Base-by-base conservation (phyloP, 2,888 invertebrate species). In the Arctia plantaginis region DNA sequence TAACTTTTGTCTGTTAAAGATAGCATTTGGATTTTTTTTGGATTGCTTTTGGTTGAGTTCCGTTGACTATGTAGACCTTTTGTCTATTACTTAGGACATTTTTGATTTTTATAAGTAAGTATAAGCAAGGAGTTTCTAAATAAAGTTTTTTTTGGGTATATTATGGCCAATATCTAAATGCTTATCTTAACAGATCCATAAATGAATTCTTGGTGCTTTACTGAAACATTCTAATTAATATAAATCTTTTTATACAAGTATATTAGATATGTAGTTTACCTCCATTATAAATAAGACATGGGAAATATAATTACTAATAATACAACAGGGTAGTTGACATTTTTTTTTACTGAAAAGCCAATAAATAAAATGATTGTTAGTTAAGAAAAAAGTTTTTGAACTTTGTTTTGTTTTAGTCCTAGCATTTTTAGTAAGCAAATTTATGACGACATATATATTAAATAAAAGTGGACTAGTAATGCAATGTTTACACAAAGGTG, bases 201-300 rank as follows among this genome's bases (percentile, higher is more conserved):
- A 59, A 33, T 67, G 67, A 67, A 67, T 67, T 67, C 30, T 23
- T 67, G 67, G 67, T 67, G 67, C 67, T 67, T 67, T 47, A 47
- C 44, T 13, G 13, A 47, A 67, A 47, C 20, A 27, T 23, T 44
- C 30, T 44, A 44, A 66, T 30, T 44, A 66, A 44, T 67, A 66
- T 67, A 67, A 67, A 67, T 67, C 30, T 33, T 47, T 30, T 44
- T 67, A 33, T 44, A 47, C 27, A 47, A 33, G 23, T 67, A 23
- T 69, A 13, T 51, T 30, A 30, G 62, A 30, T 51, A 66, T 51
- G 55, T 69, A 51, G 51, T 55, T 69, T 69, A 55, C 69, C 51
- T 69, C 69, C 67, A 47, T 67, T 23, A 67, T 47, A 33, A 47
- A 47, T 33, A 67, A 67, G 15, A 44, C 20, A 47, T 20, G 12